These are phyloP conservation scores for Thereva unica DNA, from an alignment of 2,888 invertebrate genomes.

Conservation along the genomic window DNA sequence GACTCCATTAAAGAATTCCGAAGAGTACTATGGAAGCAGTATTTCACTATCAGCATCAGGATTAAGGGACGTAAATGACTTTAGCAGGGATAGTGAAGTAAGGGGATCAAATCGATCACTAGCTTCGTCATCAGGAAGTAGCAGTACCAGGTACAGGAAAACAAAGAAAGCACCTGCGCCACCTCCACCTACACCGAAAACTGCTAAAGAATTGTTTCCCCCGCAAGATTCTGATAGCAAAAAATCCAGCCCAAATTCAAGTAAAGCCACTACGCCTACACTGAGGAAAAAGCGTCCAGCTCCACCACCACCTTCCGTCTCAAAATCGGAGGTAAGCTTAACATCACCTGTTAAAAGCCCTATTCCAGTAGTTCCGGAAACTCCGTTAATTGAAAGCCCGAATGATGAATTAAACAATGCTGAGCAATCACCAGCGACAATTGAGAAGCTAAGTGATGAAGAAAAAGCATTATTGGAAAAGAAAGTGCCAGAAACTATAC, in stretches of 20 bases:
- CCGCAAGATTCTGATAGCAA: slow-evolving; percentile 44
- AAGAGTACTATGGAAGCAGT: slow-evolving; percentile 49
- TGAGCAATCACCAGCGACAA: slow-evolving; percentile 39
- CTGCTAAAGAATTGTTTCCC: slow-evolving; percentile 37
- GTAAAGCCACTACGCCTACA: slow-evolving; percentile 53
- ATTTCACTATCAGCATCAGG: slow-evolving; percentile 46
- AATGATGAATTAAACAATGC: not conserved
- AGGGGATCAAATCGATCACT: slow-evolving; percentile 50
- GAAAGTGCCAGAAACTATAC: not conserved
- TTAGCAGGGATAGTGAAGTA: slow-evolving; percentile 47
- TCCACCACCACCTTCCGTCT: slow-evolving; percentile 63
- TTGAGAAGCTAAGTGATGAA: slow-evolving; percentile 51
- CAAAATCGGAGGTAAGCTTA: slow-evolving; percentile 48
- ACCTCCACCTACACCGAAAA: slow-evolving; percentile 45
- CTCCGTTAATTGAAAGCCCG: slow-evolving; percentile 47
- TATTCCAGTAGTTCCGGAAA: slow-evolving; percentile 41
- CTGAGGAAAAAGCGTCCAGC: slow-evolving; percentile 69
- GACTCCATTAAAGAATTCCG: slow-evolving; percentile 47
- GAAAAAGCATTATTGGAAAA: slow-evolving; percentile 51
- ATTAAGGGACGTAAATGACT: slow-evolving; percentile 35
- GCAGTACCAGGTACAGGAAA: slow-evolving; percentile 46
- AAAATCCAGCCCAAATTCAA: slow-evolving; percentile 49
- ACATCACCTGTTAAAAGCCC: not conserved
- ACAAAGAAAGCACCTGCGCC: slow-evolving; percentile 51
- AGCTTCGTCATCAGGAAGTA: slow-evolving; percentile 48